Evolutionary conservation across 2,888 invertebrate species (phyloP).

Genomic region (Campoletis raptor): DNA sequence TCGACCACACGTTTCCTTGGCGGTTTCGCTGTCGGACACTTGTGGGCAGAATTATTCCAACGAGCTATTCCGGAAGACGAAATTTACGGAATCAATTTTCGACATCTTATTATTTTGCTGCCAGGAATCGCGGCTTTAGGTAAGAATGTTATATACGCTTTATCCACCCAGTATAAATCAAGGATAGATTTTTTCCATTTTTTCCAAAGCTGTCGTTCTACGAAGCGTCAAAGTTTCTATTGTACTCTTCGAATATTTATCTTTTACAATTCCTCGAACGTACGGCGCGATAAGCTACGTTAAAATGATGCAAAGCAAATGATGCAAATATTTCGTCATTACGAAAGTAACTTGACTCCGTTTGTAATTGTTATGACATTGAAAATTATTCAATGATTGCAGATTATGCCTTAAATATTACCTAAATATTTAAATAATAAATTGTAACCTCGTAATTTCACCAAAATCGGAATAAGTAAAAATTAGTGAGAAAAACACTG

Average conservation of each 20-base stretch:
- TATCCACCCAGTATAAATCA: not conserved
- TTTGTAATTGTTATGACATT: not conserved
- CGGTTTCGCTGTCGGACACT: slow-evolving; percentile 91
- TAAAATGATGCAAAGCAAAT: not conserved
- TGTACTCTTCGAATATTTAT: not conserved
- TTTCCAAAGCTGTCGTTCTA: not conserved
- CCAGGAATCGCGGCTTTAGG: slow-evolving; percentile 91
- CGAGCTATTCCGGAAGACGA: slow-evolving; percentile 92
- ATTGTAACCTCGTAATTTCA: no score
- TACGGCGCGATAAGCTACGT: slow-evolving; percentile 8
- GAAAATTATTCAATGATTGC: not conserved
- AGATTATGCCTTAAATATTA: not conserved
- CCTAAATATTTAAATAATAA: no score
- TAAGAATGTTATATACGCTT: slow-evolving; percentile 82
- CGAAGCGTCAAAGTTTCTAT: not conserved
- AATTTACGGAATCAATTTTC: slow-evolving; percentile 90
- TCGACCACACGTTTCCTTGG: slow-evolving; percentile 92
- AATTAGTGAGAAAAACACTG: no score
- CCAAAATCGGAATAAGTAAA: no score
- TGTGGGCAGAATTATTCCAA: slow-evolving; percentile 92
- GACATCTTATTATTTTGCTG: slow-evolving; percentile 89
- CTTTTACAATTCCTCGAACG: not conserved
- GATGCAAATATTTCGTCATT: not conserved
- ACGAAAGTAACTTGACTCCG: not conserved
- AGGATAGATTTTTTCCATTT: not conserved